Conservation (phyloP, 2,113 vertebrate genomes). For the Rhadina sibilatrix region DNA sequence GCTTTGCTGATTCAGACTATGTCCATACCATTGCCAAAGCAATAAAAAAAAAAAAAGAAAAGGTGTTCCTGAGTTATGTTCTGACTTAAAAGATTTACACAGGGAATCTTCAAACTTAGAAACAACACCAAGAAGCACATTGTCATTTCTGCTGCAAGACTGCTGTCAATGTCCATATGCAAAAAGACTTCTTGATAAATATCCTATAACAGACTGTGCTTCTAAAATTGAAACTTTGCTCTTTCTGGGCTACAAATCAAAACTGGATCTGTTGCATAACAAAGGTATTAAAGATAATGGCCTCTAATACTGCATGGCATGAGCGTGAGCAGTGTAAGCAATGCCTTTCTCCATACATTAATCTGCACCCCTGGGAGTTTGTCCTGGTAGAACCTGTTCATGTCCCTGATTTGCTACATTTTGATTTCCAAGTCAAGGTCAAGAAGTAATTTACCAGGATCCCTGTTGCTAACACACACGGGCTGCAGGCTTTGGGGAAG, state of each 20-base stretch:
- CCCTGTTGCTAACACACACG: not conserved
- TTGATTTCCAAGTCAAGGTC: constrained; percentile 25
- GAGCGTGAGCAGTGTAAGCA: not conserved
- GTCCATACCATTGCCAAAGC: not conserved
- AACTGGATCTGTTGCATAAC: constrained; percentile 24
- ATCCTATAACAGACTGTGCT: not conserved
- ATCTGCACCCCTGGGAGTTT: not conserved
- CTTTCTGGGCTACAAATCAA: constrained; percentile 16
- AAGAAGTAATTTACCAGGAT: not conserved
- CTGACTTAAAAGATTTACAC: not conserved
- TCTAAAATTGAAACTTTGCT: not conserved
- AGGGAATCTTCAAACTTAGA: not conserved
- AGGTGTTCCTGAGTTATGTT: not conserved
- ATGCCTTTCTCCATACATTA: not conserved
- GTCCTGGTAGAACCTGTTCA: not conserved
- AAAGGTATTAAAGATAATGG: not conserved
- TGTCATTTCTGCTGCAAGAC: not conserved
- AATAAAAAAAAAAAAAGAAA: not conserved
- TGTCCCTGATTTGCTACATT: not conserved
- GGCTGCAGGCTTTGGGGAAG: not conserved
- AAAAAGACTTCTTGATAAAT: not conserved
- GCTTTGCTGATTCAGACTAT: constrained; percentile 14
- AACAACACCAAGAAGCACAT: not conserved
- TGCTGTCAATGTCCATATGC: not conserved
- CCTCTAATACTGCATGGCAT: not conserved